Evolutionary conservation across 2,888 invertebrate species (phyloP).

Genomic region (Tetrapedia diversipes): DNA sequence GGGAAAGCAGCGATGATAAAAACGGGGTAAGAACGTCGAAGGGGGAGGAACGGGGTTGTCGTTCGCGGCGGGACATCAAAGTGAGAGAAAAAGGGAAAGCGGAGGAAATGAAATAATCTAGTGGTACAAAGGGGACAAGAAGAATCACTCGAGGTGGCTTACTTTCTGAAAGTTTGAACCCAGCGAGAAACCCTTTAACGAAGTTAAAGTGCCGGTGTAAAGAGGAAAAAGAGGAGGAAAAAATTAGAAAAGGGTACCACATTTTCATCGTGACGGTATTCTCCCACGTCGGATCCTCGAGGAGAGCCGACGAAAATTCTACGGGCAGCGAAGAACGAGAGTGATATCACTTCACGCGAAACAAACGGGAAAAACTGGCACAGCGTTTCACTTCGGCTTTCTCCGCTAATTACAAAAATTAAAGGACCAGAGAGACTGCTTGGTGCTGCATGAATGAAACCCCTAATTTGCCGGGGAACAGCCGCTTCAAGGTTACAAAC

Average conservation of each 20-base stretch:
- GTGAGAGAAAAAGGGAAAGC: constrained; percentile 2
- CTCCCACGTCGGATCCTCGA: background rate
- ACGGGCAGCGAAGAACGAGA: background rate
- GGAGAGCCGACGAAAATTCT: background rate
- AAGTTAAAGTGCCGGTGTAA: background rate
- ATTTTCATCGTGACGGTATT: background rate
- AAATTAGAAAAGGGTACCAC: background rate
- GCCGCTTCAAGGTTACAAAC: constrained; percentile 39
- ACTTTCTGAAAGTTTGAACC: constrained; percentile 7
- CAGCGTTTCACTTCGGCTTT: background rate
- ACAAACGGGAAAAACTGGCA: background rate
- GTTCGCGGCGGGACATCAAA: constrained; percentile 29
- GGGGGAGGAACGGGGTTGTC: background rate
- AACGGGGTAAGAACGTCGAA: constrained; percentile 17
- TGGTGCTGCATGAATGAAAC: constrained; percentile 23
- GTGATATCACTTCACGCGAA: background rate
- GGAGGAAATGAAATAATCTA: constrained; percentile 36
- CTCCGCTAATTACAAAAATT: constrained; percentile 13
- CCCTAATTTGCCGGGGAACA: constrained; percentile 16
- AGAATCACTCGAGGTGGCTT: constrained; percentile 15
- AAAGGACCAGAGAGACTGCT: background rate
- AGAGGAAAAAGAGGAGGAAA: background rate
- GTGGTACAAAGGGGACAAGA: background rate
- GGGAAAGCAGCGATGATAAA: constrained; percentile 15
- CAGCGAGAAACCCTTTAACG: background rate